These are phyloP conservation scores for Casuarius casuarius DNA, from an alignment of 2,113 vertebrate species.

Conservation along the genomic window DNA sequence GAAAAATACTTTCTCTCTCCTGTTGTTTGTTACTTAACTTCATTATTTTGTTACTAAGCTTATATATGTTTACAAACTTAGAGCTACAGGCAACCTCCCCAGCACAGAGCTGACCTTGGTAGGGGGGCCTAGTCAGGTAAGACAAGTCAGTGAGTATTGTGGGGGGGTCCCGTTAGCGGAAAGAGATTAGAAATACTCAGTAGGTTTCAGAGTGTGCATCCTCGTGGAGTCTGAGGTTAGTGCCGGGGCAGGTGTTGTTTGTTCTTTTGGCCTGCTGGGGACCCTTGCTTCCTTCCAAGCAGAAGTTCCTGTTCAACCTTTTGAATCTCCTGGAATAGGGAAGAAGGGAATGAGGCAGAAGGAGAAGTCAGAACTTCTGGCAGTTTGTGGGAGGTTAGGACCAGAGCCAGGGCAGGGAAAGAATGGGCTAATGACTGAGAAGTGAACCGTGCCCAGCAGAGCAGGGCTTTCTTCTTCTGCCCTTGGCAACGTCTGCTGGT, in stretches of 20 bases:
- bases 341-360: not conserved
- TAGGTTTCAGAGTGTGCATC: not conserved
- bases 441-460: not conserved
- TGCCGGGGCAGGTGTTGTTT: not conserved
- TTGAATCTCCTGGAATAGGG: not conserved
- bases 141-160: not conserved
- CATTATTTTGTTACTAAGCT: not conserved
- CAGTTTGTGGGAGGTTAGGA: not conserved
- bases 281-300: not conserved
- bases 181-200: not conserved
- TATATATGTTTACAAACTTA: not conserved
- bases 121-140: not conserved
- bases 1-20: not conserved
- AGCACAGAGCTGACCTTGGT: not conserved
- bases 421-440: not conserved
- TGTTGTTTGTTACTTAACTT: slow-evolving; percentile 11
- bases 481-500: not conserved
- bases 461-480: not conserved
- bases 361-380: not conserved
- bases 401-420: not conserved
- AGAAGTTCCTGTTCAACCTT: not conserved
- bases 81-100: not conserved
- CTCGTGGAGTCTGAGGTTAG: not conserved
- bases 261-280: not conserved
- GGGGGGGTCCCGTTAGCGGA: not conserved